These are phyloP conservation scores for Catocala fraxini DNA, from an alignment of 2,888 invertebrate genomes.

Conservation along the genomic window DNA sequence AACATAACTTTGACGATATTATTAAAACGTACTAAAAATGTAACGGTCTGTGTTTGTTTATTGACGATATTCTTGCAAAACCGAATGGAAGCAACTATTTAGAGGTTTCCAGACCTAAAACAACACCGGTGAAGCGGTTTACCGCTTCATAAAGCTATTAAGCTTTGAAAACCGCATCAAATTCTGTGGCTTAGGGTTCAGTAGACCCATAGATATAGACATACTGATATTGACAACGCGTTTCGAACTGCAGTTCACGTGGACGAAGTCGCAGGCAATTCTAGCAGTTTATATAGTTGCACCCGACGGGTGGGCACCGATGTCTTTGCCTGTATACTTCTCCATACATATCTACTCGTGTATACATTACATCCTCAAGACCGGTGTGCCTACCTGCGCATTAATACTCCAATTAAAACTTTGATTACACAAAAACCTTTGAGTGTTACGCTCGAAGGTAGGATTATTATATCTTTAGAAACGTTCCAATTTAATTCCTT, in stretches of 20 bases:
- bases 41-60: no score
- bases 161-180: no score
- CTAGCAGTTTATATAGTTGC: background rate
- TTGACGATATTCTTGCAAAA: no score
- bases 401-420: constrained; percentile 74
- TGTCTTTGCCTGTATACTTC: constrained; percentile 20
- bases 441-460: constrained; percentile 29
- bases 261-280: background rate
- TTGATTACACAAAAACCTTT: constrained; percentile 56
- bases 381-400: constrained; percentile 49
- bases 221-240: background rate
- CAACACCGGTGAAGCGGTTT: no score
- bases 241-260: no score
- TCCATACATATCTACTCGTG: constrained; percentile 26
- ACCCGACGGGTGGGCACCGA: background rate
- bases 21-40: no score
- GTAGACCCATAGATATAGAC: no score
- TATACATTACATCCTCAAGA: constrained; percentile 39
- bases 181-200: no score
- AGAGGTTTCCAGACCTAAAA: no score
- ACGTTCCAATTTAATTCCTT: constrained; percentile 21
- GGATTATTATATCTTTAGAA: constrained; percentile 23
- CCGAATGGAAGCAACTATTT: no score
- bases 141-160: no score
- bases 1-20: no score